phyloP scores from a whole-genome alignment of 2,113 vertebrate species.

The Clarias magur region DNA sequence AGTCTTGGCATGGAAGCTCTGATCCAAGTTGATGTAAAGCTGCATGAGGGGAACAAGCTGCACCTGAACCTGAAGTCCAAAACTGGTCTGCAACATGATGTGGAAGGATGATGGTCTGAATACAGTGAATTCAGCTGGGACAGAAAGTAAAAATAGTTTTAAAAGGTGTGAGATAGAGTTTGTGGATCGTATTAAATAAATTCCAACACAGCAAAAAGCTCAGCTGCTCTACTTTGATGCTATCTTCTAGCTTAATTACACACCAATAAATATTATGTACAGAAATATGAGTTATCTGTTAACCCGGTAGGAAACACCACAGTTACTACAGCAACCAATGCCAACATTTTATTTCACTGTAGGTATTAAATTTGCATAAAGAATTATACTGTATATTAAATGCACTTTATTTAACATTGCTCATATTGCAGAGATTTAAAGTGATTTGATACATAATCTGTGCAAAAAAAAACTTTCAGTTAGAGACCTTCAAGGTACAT shows the following conservation, averaged over 20 bases:
- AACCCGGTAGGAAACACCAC: background rate
- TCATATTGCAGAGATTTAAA: no score
- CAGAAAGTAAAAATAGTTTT: slow-evolving; percentile 37
- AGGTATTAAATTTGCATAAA: background rate
- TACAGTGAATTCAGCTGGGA: slow-evolving; percentile 82
- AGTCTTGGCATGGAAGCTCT: slow-evolving; percentile 72
- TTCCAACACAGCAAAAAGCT: background rate
- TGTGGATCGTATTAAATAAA: background rate
- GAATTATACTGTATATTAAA: no score
- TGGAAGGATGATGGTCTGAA: slow-evolving; percentile 83
- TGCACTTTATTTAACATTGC: no score
- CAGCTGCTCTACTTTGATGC: background rate
- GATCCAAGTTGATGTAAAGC: slow-evolving; percentile 78
- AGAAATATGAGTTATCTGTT: background rate
- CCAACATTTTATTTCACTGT: background rate
- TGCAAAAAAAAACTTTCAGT: no score
- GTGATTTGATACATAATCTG: no score
- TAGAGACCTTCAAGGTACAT: no score
- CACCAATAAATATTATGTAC: background rate
- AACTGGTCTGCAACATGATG: slow-evolving; percentile 77
- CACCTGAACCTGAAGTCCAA: slow-evolving; percentile 84
- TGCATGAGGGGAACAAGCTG: slow-evolving; percentile 88
- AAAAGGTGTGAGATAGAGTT: background rate
- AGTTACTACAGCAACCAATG: background rate
- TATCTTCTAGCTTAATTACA: background rate